Percentiles rank a stretch among this genome's conserved stretches.
Conservation (phyloP, 2,113 vertebrate species). For the Atractosteus spatula region DNA sequence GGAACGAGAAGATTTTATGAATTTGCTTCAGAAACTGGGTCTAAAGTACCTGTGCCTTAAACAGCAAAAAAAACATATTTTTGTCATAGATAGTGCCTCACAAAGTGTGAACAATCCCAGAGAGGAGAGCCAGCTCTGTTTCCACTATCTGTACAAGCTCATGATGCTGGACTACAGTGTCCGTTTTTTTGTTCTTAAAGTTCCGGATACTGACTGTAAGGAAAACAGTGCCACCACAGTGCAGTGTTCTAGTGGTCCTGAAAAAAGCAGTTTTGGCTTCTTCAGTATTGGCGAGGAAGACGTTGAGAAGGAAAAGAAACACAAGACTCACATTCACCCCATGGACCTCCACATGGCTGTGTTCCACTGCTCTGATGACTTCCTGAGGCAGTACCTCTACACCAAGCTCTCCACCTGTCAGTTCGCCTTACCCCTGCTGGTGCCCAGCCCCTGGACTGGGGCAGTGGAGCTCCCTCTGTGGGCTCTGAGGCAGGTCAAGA, state of each 20-base stretch:
- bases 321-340: constrained; percentile 36
- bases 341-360: too few relatives aligned
- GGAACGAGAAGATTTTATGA: constrained; percentile 17
- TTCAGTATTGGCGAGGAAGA: rapidly evolving
- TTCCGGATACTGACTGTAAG: not conserved
- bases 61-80: constrained; percentile 32
- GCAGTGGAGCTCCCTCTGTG: constrained; percentile 27
- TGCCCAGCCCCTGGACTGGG: constrained; percentile 22
- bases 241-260: not conserved
- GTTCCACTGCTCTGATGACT: too few relatives aligned
- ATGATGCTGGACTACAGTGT: constrained; percentile 40
- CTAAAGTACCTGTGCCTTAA: constrained; percentile 39
- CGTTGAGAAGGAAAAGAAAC: not conserved
- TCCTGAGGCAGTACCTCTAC: constrained; percentile 6
- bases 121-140: constrained; percentile 33
- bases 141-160: constrained; percentile 47
- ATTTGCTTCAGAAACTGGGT: constrained; percentile 41
- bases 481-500: too few relatives aligned
- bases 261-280: not conserved
- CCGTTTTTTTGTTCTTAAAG: constrained; percentile 34
- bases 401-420: constrained; percentile 26
- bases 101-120: constrained; percentile 26
- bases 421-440: constrained; percentile 25
- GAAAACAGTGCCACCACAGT: too few relatives aligned
- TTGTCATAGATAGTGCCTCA: constrained; percentile 35